Evolutionary conservation across 2,888 invertebrate genomes (phyloP), one percentile per base, ranked within the genome.

Genomic region (Diarsia rubi): DNA sequence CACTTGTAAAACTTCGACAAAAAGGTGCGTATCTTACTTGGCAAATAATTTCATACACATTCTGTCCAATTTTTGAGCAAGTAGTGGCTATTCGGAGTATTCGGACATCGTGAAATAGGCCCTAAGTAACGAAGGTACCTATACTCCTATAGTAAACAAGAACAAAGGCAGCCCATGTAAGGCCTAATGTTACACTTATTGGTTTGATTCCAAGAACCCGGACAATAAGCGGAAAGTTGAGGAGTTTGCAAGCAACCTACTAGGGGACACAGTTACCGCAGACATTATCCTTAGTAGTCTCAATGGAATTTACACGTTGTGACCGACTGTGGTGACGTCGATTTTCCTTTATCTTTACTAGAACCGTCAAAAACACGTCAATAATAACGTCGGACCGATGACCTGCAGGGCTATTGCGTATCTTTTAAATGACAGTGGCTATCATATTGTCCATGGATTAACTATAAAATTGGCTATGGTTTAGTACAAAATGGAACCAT

Each of bases 281-380:
- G 37, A 31, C 24, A 44, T 79, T 76, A 42, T 79, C 73, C 80
- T 77, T 73, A 79, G 42, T 31, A 54, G 79, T 47, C 54, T 47
- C 16, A 9, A 42, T 21, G 79, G 76, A 77, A 72, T 72, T 71
- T 79, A 79, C 76, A 54, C 73, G 27, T 2, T 24, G 27, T 57
- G 12, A 70, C 31, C 27, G 37, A 63, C 42, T 16, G n/a, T 54
- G 21, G 24, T 77, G 80, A 63, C 62, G 76, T n/a, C 42, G 12
- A 19, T 45, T 78, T 8, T 27, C 21, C 44, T 45, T 47, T 72
- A 72, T 57, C 62, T 63, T 3, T 24, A 14, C 8, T 27, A n/a
- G 45, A 21, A 47, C n/a, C n/a, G 27, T 42, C 44, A 54, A 47
- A 27, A 4, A 3, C 21, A 31, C 78, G 57, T 47, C 69, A 47